A percentile compares a stretch with the other conserved stretches of the same genome.
Conservation (phyloP, 2,113 vertebrate genomes). For the Brachirus orientalis region DNA sequence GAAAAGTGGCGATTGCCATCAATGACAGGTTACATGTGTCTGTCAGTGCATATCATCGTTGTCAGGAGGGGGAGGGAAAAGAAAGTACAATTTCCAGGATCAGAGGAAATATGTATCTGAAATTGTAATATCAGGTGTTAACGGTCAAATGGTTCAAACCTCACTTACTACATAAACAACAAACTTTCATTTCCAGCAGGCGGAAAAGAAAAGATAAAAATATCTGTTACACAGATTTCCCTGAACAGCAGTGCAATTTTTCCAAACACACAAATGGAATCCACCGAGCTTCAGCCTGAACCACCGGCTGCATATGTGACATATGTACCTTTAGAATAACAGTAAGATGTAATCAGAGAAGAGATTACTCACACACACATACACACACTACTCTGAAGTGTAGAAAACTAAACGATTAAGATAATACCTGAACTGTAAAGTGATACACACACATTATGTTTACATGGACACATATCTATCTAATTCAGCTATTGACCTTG, state of each 20-base stretch:
- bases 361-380: neutral
- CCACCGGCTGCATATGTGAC: neutral
- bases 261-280: slow-evolving; percentile 19
- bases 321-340: neutral
- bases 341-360: slow-evolving; percentile 5
- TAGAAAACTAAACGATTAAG: neutral
- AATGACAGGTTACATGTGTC: slow-evolving; percentile 55
- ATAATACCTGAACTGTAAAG: neutral
- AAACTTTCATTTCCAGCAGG: slow-evolving; percentile 20
- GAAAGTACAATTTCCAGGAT: slow-evolving; percentile 38
- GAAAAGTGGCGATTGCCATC: slow-evolving; percentile 58
- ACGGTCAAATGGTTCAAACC: slow-evolving; percentile 14
- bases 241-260: slow-evolving; percentile 11
- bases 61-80: slow-evolving; percentile 27
- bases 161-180: slow-evolving; percentile 26
- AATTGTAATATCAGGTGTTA: slow-evolving; percentile 34
- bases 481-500: neutral
- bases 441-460: neutral
- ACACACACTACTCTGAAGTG: neutral
- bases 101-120: slow-evolving; percentile 10
- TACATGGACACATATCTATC: neutral
- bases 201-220: slow-evolving; percentile 16
- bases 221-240: slow-evolving; percentile 6
- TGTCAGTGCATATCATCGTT: slow-evolving; percentile 39
- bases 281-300: neutral